Conservation (phyloP, 2,888 invertebrate genomes). For the Caenorhabditis imperialis region DNA sequence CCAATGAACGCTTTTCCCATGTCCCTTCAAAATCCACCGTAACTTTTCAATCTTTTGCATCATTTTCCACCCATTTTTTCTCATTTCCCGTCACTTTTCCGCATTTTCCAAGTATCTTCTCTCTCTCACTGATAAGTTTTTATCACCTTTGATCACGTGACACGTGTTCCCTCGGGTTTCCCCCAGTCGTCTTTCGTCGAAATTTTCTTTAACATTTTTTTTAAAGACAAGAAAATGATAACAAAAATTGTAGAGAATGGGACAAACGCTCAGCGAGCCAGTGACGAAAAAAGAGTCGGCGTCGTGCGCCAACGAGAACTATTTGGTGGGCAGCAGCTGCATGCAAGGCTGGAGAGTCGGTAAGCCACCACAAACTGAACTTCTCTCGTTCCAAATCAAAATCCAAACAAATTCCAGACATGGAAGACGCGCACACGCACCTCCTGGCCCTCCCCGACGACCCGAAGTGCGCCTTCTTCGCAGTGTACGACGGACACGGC, state of each 20-base stretch:
- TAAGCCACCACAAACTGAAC: too few species aligned
- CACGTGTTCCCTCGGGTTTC: constrained; percentile 32
- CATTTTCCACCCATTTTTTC: background rate
- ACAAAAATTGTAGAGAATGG: constrained; percentile 83
- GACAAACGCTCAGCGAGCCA: constrained; percentile 96
- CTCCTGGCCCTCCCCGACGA: constrained; percentile 89
- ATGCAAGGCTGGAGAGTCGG: constrained; percentile 99
- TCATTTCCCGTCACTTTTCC: constrained; percentile 2
- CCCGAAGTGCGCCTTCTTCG: constrained; percentile 92
- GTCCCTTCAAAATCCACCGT: too few species aligned
- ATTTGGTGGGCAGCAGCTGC: constrained; percentile 90
- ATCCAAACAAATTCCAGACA: constrained; percentile 82
- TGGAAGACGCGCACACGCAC: constrained; percentile 99
- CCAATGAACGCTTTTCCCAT: too few species aligned
- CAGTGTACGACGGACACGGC: constrained; percentile 96
- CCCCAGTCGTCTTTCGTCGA: constrained; percentile 2
- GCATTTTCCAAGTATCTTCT: too few species aligned
- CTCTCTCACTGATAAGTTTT: constrained; percentile 2
- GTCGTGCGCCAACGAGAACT: constrained; percentile 69
- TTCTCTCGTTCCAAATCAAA: too few species aligned
- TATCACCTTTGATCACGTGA: constrained; percentile 41
- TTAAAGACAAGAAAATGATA: too few species aligned
- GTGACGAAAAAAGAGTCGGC: constrained; percentile 84
- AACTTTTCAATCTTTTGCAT: background rate
- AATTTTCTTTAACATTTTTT: background rate